Conservation (phyloP, 2,888 invertebrate genomes). For the Lymantria dispar region DNA sequence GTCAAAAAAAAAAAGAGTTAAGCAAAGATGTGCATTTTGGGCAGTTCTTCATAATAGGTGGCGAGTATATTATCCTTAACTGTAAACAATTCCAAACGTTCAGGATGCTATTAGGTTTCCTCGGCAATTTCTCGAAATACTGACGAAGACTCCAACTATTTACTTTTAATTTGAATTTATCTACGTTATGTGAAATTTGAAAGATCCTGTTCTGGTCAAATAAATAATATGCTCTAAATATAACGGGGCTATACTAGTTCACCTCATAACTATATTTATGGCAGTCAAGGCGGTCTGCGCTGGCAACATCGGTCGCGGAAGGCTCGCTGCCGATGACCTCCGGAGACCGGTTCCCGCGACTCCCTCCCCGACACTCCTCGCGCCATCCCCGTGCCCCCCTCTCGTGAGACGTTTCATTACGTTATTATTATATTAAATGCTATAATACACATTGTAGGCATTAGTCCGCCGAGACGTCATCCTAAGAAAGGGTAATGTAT, state of each 20-base stretch:
- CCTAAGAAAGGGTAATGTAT: conserved; percentile 68
- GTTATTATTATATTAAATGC: conserved; percentile 83
- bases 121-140: too few relatives aligned
- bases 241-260: conserved; percentile 56
- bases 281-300: conserved; percentile 49
- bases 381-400: conserved; percentile 28
- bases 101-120: too few relatives aligned
- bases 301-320: conserved; percentile 77
- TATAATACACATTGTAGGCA: conserved; percentile 80
- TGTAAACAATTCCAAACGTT: too few relatives aligned
- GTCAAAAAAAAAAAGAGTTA: too few relatives aligned
- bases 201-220: too few relatives aligned
- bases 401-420: conserved; percentile 78
- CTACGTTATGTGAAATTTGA: too few relatives aligned
- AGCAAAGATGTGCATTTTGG: too few relatives aligned
- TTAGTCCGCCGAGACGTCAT: conserved; percentile 68
- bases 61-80: too few relatives aligned
- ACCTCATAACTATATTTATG: conserved; percentile 57
- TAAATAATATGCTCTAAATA: too few relatives aligned
- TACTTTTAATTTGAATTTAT: too few relatives aligned
- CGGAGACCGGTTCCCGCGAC: conserved; percentile 72
- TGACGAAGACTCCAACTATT: too few relatives aligned
- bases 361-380: conserved; percentile 38
- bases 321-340: conserved; percentile 81
- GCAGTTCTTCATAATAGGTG: too few relatives aligned